phyloP scores from a whole-genome alignment of 2,113 vertebrate species.

The Arvicanthis niloticus region DNA sequence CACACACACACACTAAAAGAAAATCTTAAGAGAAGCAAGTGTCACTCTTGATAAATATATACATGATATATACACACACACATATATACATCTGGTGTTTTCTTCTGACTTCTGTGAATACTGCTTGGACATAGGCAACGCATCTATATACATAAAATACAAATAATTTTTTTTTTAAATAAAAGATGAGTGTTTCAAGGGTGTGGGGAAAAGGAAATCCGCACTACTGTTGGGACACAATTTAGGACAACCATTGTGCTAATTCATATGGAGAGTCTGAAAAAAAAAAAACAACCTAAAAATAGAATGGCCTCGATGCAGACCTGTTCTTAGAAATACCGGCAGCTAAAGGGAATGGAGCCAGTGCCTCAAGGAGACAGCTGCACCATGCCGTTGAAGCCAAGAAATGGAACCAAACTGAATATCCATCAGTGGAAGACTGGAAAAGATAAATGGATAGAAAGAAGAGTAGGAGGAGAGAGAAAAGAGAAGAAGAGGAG shows the following conservation, averaged over 20 bases:
- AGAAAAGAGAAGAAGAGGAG: background rate
- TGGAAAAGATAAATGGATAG: no score
- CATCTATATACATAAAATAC: background rate
- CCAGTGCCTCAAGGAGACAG: background rate
- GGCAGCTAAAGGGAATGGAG: background rate
- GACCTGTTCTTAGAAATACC: background rate
- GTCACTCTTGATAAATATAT: background rate
- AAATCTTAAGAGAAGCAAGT: background rate
- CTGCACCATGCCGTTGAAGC: background rate
- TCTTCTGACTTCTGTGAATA: background rate
- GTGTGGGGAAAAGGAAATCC: background rate
- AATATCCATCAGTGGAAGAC: no score
- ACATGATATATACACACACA: no score
- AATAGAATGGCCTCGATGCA: background rate
- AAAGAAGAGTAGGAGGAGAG: no score
- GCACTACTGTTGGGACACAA: background rate
- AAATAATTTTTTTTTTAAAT: background rate
- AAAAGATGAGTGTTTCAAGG: background rate
- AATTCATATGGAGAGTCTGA: background rate
- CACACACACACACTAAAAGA: background rate
- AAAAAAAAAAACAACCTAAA: background rate
- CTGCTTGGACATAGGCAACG: background rate
- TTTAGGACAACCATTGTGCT: background rate
- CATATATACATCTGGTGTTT: background rate
- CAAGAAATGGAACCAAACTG: background rate